Percentiles rank a stretch among this genome's conserved stretches.
phyloP scores from a whole-genome alignment of 2,888 invertebrate genomes.

The Hoplodrina ambigua region DNA sequence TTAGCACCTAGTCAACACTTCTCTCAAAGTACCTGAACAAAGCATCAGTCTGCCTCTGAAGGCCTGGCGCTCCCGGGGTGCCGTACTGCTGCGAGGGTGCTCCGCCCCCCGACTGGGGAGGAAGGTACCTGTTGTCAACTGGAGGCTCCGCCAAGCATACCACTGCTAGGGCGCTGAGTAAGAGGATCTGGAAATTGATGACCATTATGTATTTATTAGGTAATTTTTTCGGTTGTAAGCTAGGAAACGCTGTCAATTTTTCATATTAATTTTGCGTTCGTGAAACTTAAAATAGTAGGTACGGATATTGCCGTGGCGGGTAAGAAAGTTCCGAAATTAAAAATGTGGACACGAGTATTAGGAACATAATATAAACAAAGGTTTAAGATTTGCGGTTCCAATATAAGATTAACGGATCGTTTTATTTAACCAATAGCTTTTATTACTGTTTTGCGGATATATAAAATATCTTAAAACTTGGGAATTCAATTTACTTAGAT shows the following conservation, averaged over 20 bases:
- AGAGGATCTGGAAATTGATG: conserved; percentile 72
- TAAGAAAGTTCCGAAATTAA: too few relatives aligned
- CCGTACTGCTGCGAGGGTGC: conserved; percentile 80
- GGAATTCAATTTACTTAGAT: too few relatives aligned
- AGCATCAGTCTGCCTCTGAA: conserved; percentile 77
- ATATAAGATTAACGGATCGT: too few relatives aligned
- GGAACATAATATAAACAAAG: too few relatives aligned
- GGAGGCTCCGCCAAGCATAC: conserved; percentile 81
- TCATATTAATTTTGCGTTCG: too few relatives aligned
- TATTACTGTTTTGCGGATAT: background rate
- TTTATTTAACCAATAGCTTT: too few relatives aligned
- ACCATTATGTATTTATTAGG: background rate
- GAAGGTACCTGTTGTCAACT: conserved; percentile 83
- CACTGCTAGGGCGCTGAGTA: conserved; percentile 69
- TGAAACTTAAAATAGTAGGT: too few relatives aligned
- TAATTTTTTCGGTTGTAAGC: too few relatives aligned
- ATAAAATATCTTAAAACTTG: background rate
- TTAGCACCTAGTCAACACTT: background rate
- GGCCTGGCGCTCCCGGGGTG: conserved; percentile 70
- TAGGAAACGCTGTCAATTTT: too few relatives aligned
- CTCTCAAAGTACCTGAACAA: conserved; percentile 72
- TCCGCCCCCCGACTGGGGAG: conserved; percentile 71
- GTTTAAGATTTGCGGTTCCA: too few relatives aligned
- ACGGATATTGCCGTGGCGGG: too few relatives aligned
- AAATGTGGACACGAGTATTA: too few relatives aligned